Conservation (phyloP, 2,113 vertebrate genomes). For the Podilymbus podiceps region DNA sequence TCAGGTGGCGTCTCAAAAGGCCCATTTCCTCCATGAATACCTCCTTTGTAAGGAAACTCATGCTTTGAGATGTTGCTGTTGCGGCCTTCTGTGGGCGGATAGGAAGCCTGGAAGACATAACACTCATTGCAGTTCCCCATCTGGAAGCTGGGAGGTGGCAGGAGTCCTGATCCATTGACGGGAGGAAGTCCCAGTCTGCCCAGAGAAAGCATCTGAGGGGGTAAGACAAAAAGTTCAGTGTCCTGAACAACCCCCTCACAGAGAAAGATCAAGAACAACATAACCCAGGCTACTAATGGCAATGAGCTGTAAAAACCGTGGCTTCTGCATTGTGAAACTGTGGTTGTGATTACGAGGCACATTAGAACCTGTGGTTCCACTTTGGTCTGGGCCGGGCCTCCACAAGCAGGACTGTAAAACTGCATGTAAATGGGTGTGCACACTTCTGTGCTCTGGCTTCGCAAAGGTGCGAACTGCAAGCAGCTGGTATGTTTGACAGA, state of each 20-base stretch:
- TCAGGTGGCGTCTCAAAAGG: neutral
- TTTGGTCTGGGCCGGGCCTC: neutral
- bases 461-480: neutral
- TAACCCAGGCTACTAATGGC: neutral
- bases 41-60: neutral
- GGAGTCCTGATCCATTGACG: fast-evolving
- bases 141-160: neutral
- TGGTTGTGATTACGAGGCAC: neutral
- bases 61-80: neutral
- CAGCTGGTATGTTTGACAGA: neutral
- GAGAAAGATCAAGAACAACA: neutral
- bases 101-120: neutral
- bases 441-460: neutral
- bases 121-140: neutral
- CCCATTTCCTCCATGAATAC: neutral
- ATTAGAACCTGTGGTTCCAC: neutral
- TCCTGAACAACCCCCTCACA: neutral
- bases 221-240: neutral
- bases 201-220: neutral
- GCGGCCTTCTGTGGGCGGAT: neutral
- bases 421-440: neutral
- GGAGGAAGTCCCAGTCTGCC: neutral
- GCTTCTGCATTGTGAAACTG: neutral
- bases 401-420: neutral
- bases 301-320: neutral